phyloP scores from a whole-genome alignment of 2,888 invertebrate genomes.

The Patella caerulea region DNA sequence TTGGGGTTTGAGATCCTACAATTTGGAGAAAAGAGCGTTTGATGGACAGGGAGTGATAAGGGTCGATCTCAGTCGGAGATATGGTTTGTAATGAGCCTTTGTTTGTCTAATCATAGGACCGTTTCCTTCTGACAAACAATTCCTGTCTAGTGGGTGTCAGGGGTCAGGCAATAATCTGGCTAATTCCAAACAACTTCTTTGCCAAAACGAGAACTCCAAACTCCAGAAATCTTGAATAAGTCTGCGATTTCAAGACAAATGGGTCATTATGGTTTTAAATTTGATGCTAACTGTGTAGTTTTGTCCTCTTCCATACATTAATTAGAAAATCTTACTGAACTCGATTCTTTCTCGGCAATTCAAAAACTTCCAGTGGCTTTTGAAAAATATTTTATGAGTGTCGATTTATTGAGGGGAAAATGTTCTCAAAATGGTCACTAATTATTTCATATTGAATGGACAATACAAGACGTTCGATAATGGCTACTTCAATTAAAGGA shows the following conservation, averaged over 20 bases:
- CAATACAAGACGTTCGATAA: background rate
- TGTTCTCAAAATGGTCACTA: background rate
- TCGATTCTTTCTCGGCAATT: background rate
- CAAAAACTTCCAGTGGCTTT: background rate
- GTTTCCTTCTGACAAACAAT: constrained; percentile 19
- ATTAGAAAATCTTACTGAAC: constrained; percentile 5
- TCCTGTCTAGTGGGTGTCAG: constrained; percentile 28
- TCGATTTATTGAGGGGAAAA: no score
- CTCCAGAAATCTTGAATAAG: background rate
- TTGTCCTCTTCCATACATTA: background rate
- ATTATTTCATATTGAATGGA: constrained; percentile 9
- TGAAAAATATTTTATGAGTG: no score
- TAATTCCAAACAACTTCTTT: constrained; percentile 25
- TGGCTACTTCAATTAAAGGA: constrained; percentile 2
- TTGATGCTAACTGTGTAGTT: background rate
- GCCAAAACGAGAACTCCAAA: background rate
- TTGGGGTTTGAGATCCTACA: constrained; percentile 3
- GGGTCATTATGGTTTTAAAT: background rate
- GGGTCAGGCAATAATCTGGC: constrained; percentile 33
- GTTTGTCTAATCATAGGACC: constrained; percentile 34
- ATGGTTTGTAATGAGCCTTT: constrained; percentile 26
- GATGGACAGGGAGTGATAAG: constrained; percentile 9
- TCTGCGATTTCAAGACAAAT: background rate
- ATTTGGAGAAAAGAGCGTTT: background rate
- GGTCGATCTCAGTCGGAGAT: constrained; percentile 21